Percentiles rank a stretch among this genome's conserved stretches.
Evolutionary conservation across 2,888 invertebrate genomes (phyloP).

Genomic region (Acanthacorydalis orientalis): DNA sequence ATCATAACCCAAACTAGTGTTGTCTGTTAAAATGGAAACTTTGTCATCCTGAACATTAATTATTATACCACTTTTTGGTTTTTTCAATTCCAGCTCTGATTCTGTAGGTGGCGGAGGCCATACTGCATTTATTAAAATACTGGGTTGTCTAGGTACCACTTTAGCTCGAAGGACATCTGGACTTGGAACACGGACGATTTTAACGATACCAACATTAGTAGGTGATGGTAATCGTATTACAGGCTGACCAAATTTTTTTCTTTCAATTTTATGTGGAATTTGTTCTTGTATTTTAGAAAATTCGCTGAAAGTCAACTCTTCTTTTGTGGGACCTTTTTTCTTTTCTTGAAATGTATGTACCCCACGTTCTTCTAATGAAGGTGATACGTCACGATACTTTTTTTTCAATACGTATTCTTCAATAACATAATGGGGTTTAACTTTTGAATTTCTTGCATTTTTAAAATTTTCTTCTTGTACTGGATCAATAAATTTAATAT

Average conservation of each 20-base stretch:
- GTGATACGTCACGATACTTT: background rate
- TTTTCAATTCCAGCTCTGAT: constrained; percentile 16
- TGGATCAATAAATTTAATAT: too few relatives aligned
- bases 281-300: background rate
- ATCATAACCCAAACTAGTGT: constrained; percentile 1
- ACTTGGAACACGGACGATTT: background rate
- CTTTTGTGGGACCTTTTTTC: background rate
- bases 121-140: constrained; percentile 6
- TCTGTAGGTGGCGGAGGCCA: constrained; percentile 18
- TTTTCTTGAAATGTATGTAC: background rate
- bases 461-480: too few relatives aligned
- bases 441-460: too few relatives aligned
- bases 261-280: background rate
- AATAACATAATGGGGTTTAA: too few relatives aligned
- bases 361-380: background rate
- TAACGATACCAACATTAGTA: background rate
- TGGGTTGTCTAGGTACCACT: constrained; percentile 1
- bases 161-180: background rate
- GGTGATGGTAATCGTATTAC: constrained; percentile 3
- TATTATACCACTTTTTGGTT: constrained; percentile 23
- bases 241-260: background rate
- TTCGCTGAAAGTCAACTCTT: background rate
- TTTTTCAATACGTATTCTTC: background rate
- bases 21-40: background rate
- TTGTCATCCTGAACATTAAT: constrained; percentile 14